Evolutionary conservation across 2,888 invertebrate species (phyloP), one percentile per base, ranked within the genome.

Genomic region (Tricholauxania praeusta): DNA sequence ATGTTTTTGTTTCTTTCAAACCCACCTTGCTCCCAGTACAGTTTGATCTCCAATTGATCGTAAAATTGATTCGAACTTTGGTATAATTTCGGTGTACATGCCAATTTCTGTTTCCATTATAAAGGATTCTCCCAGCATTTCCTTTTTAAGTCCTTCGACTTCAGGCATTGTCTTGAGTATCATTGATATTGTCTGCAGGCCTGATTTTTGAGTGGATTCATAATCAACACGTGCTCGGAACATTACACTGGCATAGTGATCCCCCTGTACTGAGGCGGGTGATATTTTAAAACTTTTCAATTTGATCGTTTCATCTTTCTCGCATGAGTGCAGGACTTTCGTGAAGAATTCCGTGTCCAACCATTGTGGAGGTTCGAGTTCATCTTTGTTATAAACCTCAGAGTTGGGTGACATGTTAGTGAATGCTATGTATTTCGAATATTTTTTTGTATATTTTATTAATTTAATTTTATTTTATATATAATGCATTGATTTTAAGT

Each of bases 161-260:
- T 75, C 70, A 1, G 80, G 79, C 65, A 79, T 69, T 0, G 80
- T 78, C 73, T 81, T 82, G 0, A 79, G 67, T 39, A 82, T 73
- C 47, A 81, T 64, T 0, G 79, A 79, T 52, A 73, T 72, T 8
- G 69, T 15, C 4, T 47, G 47, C 10, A 1, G 49, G 19, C 0
- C 6, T 57, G 2, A 39, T 10, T 39, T 39, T 2, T 10, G 55
- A 19, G 17, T 60, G 47, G 14, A 48, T 49, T n/a, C 39, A 59
- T 75, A 80, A 15, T 60, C 57, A 3, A 80, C 65, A 49, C 59
- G 75, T 1, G 78, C 77, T 7, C 81, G 76, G 70, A 79, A 80
- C 79, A 81, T 80, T 48, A 78, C 59, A 67, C 81, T 82, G 15
- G 78, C 80, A 75, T 79, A 82, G 63, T 81, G 80, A 73, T 80